These are phyloP conservation scores for Tuta absoluta DNA, from an alignment of 2,888 invertebrate genomes.

Conservation along the genomic window DNA sequence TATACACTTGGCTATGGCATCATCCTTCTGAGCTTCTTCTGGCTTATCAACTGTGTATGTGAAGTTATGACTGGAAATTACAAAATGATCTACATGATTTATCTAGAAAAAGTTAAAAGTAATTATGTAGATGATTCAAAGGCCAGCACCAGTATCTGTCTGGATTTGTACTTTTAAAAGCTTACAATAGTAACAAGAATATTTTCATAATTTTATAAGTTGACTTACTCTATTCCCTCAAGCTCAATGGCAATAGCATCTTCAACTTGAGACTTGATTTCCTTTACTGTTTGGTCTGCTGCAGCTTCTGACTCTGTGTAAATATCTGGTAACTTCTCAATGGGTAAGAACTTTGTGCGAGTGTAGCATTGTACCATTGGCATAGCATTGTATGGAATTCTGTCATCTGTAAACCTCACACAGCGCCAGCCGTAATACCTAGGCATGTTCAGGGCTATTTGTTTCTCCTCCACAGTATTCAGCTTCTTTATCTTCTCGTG, in stretches of 20 bases:
- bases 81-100: too few species aligned
- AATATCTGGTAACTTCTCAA: slow-evolving; percentile 81
- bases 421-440: slow-evolving; percentile 89
- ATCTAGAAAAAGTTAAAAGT: too few species aligned
- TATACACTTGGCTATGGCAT: slow-evolving; percentile 75
- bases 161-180: background rate
- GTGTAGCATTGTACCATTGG: slow-evolving; percentile 88
- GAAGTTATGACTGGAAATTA: slow-evolving; percentile 49
- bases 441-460: slow-evolving; percentile 91
- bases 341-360: slow-evolving; percentile 85
- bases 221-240: slow-evolving; percentile 77
- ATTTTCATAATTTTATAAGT: background rate
- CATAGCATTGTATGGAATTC: slow-evolving; percentile 84
- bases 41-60: slow-evolving; percentile 41
- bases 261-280: slow-evolving; percentile 82
- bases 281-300: slow-evolving; percentile 72
- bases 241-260: slow-evolving; percentile 84
- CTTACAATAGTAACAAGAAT: background rate
- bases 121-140: background rate
- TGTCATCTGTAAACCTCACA: slow-evolving; percentile 81
- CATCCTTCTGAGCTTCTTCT: slow-evolving; percentile 61
- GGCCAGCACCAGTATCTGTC: background rate
- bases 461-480: slow-evolving; percentile 91
- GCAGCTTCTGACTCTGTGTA: slow-evolving; percentile 75
- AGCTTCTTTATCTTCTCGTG: slow-evolving; percentile 83